Conservation (phyloP, 2,888 invertebrate species). For the Cheilosia pagana region DNA sequence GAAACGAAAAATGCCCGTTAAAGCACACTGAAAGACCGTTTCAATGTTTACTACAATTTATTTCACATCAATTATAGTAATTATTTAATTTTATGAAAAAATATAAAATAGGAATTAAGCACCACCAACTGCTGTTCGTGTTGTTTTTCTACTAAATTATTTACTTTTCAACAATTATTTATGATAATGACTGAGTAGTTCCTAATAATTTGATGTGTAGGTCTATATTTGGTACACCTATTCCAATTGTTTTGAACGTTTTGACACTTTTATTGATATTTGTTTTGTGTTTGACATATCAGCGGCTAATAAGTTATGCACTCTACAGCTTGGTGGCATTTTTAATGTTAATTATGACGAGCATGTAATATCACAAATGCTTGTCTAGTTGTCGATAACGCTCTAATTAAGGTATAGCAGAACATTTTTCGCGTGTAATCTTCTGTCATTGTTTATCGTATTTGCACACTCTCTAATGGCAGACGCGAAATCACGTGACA, state of each 20-base stretch:
- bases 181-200: too few relatives aligned
- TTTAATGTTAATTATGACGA: slow-evolving; percentile 1
- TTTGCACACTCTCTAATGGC: neutral
- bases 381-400: neutral
- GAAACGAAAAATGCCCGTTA: too few relatives aligned
- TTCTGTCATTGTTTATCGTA: neutral
- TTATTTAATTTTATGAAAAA: too few relatives aligned
- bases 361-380: neutral
- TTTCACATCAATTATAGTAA: too few relatives aligned
- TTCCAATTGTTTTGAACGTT: neutral
- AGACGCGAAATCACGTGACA: neutral
- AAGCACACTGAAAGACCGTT: too few relatives aligned
- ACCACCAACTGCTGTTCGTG: too few relatives aligned
- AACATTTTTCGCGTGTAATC: neutral
- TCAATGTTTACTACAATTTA: too few relatives aligned
- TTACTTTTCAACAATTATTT: too few relatives aligned
- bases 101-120: too few relatives aligned
- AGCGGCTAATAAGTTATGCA: neutral
- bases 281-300: neutral
- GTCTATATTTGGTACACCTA: too few relatives aligned
- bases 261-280: neutral
- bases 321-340: neutral
- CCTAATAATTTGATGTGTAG: too few relatives aligned
- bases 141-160: too few relatives aligned
- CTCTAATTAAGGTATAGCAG: slow-evolving; percentile 1